Conservation (phyloP, 2,797 vertebrate genomes). For the Cynodonichthys magdalenae region DNA sequence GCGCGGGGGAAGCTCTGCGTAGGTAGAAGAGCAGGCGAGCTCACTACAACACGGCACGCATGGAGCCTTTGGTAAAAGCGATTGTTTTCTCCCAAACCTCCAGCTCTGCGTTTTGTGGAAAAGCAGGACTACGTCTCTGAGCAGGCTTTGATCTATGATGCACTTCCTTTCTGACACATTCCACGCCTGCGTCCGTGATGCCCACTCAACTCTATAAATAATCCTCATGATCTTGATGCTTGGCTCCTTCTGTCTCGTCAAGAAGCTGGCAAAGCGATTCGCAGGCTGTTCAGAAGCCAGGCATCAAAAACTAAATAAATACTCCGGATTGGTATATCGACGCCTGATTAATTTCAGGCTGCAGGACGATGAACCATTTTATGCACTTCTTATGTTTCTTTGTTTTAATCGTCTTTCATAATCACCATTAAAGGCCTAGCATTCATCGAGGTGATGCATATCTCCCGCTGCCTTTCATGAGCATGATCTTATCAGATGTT, state of each 20-base stretch:
- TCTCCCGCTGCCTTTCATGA: too few species aligned
- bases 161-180: slow-evolving; percentile 76
- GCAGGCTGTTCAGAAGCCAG: slow-evolving; percentile 38
- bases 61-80: slow-evolving; percentile 37
- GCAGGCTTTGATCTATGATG: slow-evolving; percentile 74
- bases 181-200: slow-evolving; percentile 69
- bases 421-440: background rate
- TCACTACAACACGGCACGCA: slow-evolving; percentile 54
- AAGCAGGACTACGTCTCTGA: slow-evolving; percentile 51
- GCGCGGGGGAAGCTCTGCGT: slow-evolving; percentile 56
- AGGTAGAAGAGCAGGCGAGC: slow-evolving; percentile 55
- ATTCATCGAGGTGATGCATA: too few species aligned
- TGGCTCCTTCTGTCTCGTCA: slow-evolving; percentile 73
- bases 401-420: slow-evolving; percentile 16
- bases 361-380: slow-evolving; percentile 15
- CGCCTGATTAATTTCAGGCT: slow-evolving; percentile 45
- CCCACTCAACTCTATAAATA: slow-evolving; percentile 84
- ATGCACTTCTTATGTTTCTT: slow-evolving; percentile 12
- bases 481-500: too few species aligned
- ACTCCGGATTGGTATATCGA: slow-evolving; percentile 22
- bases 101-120: slow-evolving; percentile 43
- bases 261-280: slow-evolving; percentile 64
- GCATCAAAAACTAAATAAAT: background rate
- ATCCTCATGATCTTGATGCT: slow-evolving; percentile 69
- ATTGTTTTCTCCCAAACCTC: slow-evolving; percentile 47